Percentiles rank a stretch among this genome's conserved stretches.
Evolutionary conservation across 2,888 invertebrate species (phyloP).

Genomic region (Pyralis farinalis): DNA sequence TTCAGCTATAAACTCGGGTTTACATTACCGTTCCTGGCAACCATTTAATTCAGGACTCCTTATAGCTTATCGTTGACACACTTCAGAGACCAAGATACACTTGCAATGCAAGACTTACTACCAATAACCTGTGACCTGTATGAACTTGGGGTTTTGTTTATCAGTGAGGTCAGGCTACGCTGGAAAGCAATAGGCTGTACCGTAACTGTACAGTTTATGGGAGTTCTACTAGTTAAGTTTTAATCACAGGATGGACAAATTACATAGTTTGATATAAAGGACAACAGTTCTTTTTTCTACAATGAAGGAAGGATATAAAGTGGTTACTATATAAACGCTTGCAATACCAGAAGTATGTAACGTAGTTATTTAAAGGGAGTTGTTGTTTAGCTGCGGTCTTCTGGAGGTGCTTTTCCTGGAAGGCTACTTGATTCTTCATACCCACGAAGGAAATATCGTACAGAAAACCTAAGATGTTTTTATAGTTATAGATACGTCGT

Average conservation of each 20-base stretch:
- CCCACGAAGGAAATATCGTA: no score
- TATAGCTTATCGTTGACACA: constrained; percentile 24
- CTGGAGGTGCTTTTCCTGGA: no score
- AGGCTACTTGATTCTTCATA: no score
- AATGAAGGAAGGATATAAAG: no score
- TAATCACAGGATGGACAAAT: constrained; percentile 39
- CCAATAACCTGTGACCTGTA: constrained; percentile 43
- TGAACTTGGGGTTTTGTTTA: constrained; percentile 36
- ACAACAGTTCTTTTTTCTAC: neutral
- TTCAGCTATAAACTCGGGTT: constrained; percentile 60
- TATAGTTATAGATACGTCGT: no score
- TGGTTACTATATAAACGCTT: no score
- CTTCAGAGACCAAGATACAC: constrained; percentile 29
- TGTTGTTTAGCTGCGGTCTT: no score
- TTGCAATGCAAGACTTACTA: constrained; percentile 36
- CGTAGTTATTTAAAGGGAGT: no score
- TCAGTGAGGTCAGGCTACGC: constrained; percentile 35
- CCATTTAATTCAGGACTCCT: constrained; percentile 40
- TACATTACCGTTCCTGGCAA: constrained; percentile 50
- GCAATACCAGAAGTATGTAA: no score
- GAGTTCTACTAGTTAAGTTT: constrained; percentile 47
- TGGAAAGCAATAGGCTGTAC: constrained; percentile 38
- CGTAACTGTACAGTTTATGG: constrained; percentile 42
- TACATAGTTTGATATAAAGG: constrained; percentile 12
- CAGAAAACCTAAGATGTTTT: no score